Conservation (phyloP, 1,140 invertebrate genomes). For the Coelopa frigida region DNA sequence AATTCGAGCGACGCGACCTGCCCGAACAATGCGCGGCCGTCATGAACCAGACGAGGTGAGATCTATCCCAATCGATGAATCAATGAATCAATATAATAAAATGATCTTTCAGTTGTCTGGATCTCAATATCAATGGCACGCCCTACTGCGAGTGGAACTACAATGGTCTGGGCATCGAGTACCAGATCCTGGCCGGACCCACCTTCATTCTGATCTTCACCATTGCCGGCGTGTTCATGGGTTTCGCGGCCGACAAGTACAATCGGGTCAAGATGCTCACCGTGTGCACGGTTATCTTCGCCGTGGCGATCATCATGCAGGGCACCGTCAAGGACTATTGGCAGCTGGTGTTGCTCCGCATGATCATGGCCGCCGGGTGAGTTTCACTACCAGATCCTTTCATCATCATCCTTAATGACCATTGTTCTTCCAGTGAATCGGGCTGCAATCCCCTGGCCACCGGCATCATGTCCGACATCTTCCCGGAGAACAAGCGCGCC, state of each 20-base stretch:
- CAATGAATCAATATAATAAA: background rate
- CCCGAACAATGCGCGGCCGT: conserved; percentile 54
- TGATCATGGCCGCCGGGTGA: conserved; percentile 79
- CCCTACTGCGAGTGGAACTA: conserved; percentile 84
- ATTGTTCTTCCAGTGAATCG: conserved; percentile 57
- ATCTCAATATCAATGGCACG: conserved; percentile 60
- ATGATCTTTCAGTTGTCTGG: conserved; percentile 52
- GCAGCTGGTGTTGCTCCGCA: conserved; percentile 79
- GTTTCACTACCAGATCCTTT: conserved; percentile 16
- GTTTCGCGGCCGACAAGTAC: conserved; percentile 74
- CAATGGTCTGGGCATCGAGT: conserved; percentile 84
- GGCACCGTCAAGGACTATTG: conserved; percentile 80
- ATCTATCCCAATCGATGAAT: background rate
- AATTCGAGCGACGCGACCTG: conserved; percentile 51
- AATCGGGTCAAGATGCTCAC: conserved; percentile 69
- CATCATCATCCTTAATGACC: background rate
- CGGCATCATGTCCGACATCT: conserved; percentile 75
- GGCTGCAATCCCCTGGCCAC: conserved; percentile 86
- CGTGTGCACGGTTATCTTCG: conserved; percentile 71
- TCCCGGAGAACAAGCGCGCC: conserved; percentile 72
- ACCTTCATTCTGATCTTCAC: conserved; percentile 88
- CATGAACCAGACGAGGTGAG: conserved; percentile 23
- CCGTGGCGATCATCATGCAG: conserved; percentile 73
- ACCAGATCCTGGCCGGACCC: conserved; percentile 86
- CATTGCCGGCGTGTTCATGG: conserved; percentile 74